These are phyloP conservation scores for Drosophila demipolita DNA, from an alignment of 2,888 invertebrate genomes.

Conservation along the genomic window DNA sequence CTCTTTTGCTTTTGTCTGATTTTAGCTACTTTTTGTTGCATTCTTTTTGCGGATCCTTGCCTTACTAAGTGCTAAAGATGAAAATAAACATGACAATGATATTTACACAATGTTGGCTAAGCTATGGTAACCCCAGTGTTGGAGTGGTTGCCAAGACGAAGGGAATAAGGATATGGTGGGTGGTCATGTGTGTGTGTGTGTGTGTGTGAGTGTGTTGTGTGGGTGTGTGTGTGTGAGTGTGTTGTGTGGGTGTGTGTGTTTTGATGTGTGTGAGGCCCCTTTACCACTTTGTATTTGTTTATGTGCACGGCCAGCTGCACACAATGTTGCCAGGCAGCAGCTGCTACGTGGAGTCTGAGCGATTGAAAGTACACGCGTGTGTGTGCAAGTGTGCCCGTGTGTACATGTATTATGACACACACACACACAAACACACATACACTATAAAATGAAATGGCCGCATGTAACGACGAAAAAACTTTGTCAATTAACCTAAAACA, in stretches of 20 bases:
- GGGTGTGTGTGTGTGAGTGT: conserved; percentile 18
- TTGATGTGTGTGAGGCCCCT: conserved; percentile 26
- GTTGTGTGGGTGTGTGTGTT: conserved; percentile 16
- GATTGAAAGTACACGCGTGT: conserved; percentile 49
- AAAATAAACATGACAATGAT: conserved; percentile 77
- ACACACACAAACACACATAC: conserved; percentile 30
- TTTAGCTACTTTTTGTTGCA: conserved; percentile 25
- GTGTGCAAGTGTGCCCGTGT: conserved; percentile 14
- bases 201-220: conserved; percentile 21
- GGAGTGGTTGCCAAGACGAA: conserved; percentile 19
- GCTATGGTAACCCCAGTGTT: conserved; percentile 53
- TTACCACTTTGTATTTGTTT: conserved; percentile 76
- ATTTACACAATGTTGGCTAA: conserved; percentile 73
- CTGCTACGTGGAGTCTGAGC: conserved; percentile 60
- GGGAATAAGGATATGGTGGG: conserved; percentile 31
- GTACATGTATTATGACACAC: conserved; percentile 2
- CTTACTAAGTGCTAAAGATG: conserved; percentile 73
- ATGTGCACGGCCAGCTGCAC: conserved; percentile 67
- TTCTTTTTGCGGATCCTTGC: conserved; percentile 36
- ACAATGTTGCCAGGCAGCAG: conserved; percentile 63
- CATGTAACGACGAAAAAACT: conserved; percentile 65
- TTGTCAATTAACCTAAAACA: conserved; percentile 80
- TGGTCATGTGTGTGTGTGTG: conserved; percentile 16
- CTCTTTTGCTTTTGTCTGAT: conserved; percentile 25
- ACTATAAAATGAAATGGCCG: conserved; percentile 48